Percentiles rank a stretch among this genome's conserved stretches.
Conservation (phyloP, 2,797 vertebrate species). For the Bryconaethiops microstoma region DNA sequence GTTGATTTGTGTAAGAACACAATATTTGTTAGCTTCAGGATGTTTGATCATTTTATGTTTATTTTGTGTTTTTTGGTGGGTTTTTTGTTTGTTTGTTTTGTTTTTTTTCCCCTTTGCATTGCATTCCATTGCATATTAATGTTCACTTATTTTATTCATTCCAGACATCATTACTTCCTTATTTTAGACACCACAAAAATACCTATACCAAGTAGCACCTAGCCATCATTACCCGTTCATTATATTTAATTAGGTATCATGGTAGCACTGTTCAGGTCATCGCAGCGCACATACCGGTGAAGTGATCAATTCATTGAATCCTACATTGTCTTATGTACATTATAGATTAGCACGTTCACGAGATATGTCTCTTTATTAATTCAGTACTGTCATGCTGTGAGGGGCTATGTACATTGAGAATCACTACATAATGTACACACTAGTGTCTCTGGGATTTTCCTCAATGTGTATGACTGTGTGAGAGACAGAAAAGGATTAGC, state of each 20-base stretch:
- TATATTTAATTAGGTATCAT: neutral
- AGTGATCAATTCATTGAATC: neutral
- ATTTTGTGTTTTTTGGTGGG: neutral
- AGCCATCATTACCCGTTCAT: neutral
- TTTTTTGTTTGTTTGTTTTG: neutral
- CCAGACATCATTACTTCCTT: neutral
- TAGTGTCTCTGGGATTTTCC: constrained; percentile 7
- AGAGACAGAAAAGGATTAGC: neutral
- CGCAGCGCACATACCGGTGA: neutral
- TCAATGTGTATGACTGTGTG: neutral
- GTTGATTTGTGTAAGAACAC: neutral
- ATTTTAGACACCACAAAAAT: neutral
- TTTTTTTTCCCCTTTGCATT: too few relatives aligned
- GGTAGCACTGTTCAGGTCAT: neutral
- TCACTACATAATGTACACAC: neutral
- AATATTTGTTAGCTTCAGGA: too few relatives aligned
- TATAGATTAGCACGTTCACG: neutral
- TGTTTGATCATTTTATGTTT: neutral
- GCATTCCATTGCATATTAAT: neutral
- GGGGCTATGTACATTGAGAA: neutral
- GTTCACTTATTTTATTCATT: neutral
- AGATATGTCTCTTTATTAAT: constrained; percentile 1
- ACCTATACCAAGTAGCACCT: neutral
- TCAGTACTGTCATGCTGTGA: neutral
- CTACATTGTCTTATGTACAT: neutral